Percentiles rank a stretch among this genome's conserved stretches.
phyloP scores from a whole-genome alignment of 2,888 invertebrate species.

The Catocala nupta region DNA sequence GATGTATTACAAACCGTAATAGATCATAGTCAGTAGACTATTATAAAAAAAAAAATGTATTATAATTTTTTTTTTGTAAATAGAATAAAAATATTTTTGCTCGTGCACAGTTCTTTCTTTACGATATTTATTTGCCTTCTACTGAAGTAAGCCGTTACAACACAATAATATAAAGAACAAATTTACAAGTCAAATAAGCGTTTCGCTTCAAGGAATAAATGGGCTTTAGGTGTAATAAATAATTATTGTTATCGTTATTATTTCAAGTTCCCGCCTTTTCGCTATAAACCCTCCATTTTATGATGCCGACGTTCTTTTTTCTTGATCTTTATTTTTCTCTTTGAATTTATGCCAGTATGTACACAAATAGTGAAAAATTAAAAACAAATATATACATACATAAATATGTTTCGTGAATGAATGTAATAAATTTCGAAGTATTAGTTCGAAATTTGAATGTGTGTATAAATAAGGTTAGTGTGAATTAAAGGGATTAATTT shows the following conservation, averaged over 20 bases:
- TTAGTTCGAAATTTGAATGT: background rate
- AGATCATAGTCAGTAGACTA: too few species aligned
- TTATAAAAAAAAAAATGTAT: too few species aligned
- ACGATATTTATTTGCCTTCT: too few species aligned
- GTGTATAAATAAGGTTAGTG: too few species aligned
- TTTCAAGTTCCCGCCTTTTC: constrained; percentile 17
- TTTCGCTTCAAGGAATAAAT: constrained; percentile 4
- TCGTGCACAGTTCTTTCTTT: too few species aligned
- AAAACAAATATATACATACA: background rate
- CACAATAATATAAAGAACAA: background rate
- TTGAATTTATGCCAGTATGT: constrained; percentile 1
- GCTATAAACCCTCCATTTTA: constrained; percentile 24
- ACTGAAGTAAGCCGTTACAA: background rate
- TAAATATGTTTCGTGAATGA: background rate
- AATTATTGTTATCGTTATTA: constrained; percentile 40
- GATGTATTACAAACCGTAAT: too few species aligned
- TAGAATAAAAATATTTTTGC: too few species aligned
- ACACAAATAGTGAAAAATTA: background rate
- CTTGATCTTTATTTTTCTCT: background rate
- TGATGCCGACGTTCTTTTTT: constrained; percentile 12
- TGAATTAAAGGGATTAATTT: too few species aligned
- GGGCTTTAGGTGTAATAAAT: constrained; percentile 25
- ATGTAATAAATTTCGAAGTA: background rate
- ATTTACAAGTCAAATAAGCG: constrained; percentile 7
- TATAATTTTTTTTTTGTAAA: too few species aligned